Percentiles rank a stretch among this genome's conserved stretches.
These are phyloP conservation scores for Sitta europaea DNA, from an alignment of 2,113 vertebrate species.

Conservation along the genomic window DNA sequence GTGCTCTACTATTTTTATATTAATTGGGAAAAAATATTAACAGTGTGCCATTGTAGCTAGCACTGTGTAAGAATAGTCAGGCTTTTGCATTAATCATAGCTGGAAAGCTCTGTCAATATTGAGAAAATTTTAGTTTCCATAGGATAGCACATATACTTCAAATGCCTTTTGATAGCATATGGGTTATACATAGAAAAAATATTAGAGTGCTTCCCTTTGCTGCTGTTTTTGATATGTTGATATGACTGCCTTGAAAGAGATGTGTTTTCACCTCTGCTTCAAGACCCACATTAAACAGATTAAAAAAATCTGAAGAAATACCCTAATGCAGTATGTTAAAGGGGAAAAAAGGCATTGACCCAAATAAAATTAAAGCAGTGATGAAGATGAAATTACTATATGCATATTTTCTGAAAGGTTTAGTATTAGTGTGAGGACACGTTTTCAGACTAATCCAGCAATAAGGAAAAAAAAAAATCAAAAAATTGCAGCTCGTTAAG, in stretches of 20 bases:
- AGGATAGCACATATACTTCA: neutral
- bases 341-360: neutral
- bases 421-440: neutral
- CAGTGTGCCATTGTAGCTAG: neutral
- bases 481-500: neutral
- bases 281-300: neutral
- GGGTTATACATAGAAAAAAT: neutral
- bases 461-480: neutral
- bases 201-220: neutral
- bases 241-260: neutral
- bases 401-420: neutral
- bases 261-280: neutral
- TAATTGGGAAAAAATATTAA: neutral
- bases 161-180: neutral
- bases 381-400: neutral
- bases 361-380: neutral
- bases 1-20: neutral
- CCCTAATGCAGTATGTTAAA: neutral
- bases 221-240: neutral
- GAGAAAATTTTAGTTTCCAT: neutral
- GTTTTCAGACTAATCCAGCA: neutral
- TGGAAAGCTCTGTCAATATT: neutral
- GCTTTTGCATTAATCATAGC: neutral
- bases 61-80: neutral
- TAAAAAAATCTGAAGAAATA: neutral